A percentile compares a stretch with the other conserved stretches of the same genome.
These are phyloP conservation scores for Ennomos quercinarius DNA, from an alignment of 2,888 invertebrate species.

Conservation along the genomic window DNA sequence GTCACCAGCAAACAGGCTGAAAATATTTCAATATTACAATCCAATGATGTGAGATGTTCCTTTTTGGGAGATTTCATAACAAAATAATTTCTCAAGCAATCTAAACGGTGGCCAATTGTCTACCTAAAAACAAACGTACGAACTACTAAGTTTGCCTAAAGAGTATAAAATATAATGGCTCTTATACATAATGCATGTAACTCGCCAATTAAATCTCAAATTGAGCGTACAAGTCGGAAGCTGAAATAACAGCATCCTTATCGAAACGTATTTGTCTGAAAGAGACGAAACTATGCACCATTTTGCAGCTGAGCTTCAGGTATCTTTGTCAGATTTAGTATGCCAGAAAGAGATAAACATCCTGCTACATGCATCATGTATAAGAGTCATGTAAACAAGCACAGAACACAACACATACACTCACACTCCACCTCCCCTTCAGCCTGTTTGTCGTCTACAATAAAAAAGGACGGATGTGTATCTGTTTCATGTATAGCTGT, in stretches of 20 bases:
- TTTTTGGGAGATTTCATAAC: not conserved
- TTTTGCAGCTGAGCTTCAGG: no score
- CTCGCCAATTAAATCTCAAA: no score
- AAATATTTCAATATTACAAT: slow-evolving; percentile 9
- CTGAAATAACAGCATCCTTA: no score
- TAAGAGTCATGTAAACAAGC: slow-evolving; percentile 10
- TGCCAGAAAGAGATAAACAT: no score
- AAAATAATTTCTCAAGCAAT: slow-evolving; percentile 6
- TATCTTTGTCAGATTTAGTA: no score
- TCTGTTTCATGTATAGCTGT: not conserved
- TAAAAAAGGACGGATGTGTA: slow-evolving; percentile 29
- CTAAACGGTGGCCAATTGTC: slow-evolving; percentile 16
- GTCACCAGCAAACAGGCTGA: slow-evolving; percentile 27
- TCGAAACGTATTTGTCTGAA: no score
- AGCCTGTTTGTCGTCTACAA: slow-evolving; percentile 44
- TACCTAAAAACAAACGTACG: slow-evolving; percentile 4
- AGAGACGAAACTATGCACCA: no score
- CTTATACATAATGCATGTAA: no score
- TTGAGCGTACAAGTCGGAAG: no score
- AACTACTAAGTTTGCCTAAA: slow-evolving; percentile 22
- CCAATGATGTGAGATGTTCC: no score
- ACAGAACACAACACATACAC: slow-evolving; percentile 30
- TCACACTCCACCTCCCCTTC: slow-evolving; percentile 36
- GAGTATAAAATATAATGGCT: not conserved
- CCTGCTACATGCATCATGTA: no score